These are phyloP conservation scores for Tetramorium parvispinum DNA, from an alignment of 1,140 invertebrate species.

Conservation along the genomic window DNA sequence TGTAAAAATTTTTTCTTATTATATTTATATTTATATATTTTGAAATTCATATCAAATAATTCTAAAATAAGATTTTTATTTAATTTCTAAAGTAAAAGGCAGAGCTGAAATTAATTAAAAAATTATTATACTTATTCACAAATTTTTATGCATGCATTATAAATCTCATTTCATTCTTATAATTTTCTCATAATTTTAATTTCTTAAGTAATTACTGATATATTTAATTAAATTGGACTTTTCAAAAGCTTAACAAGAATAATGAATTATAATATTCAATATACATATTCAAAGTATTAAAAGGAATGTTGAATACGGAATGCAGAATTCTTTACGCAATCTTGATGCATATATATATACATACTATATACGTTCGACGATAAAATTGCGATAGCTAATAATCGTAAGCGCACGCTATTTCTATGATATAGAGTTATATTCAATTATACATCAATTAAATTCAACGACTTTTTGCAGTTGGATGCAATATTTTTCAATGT, in stretches of 20 bases:
- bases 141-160: not conserved
- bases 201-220: not conserved
- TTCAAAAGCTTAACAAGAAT: not conserved
- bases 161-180: not conserved
- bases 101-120: not conserved
- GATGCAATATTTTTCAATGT: not conserved
- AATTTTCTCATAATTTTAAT: no score
- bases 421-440: not conserved
- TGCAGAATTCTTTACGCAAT: conserved; percentile 28
- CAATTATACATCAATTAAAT: not conserved
- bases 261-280: conserved; percentile 12
- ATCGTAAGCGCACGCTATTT: not conserved
- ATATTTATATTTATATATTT: not conserved
- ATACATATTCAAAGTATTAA: not conserved
- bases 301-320: conserved; percentile 7
- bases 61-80: not conserved
- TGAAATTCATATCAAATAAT: not conserved
- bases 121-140: not conserved
- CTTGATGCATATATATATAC: not conserved
- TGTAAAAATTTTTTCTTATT: not conserved
- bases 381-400: conserved; percentile 1
- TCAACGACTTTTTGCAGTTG: not conserved
- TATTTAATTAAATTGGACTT: not conserved
- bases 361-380: not conserved
- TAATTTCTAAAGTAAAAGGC: not conserved